Base-by-base conservation (phyloP, 2,888 invertebrate genomes). In the Tenthredo amoena region DNA sequence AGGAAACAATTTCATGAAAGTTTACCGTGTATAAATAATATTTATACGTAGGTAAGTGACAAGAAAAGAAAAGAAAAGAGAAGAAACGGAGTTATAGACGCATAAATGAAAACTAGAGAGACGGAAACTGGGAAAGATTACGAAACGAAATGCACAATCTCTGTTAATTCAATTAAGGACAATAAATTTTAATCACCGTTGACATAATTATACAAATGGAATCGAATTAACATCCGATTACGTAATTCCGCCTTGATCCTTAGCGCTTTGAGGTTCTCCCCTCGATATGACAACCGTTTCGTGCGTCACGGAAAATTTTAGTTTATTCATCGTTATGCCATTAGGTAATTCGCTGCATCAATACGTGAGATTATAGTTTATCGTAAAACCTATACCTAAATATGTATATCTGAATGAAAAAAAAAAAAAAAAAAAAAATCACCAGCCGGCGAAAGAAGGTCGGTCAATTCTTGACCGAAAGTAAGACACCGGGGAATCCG, bases 401-500 rank as follows among this genome's bases (percentile, higher is more conserved):
- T 1, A 68, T 68, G 37, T 1, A 68, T 68, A 18, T 34, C 12
- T 18, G 18, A 43, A 21, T 43, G 21, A 74, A 10, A 10, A 71
- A 18, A 26, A 68, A 68, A 68, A 71, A 71, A 74, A 10, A 10
- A 71, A 18, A 26, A 68, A 68, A 68, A 71, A 71, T 31, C 10
- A 10, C 6, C 72, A 43, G 43, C 9, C 21, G 10, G 1, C n/a
- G 10, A 74, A 43, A 74, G 10, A 43, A 74, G 43, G 72, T 12
- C 43, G 43, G 5, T 74, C 12, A 26, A 26, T 74, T 31, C 34
- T 18, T 26, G 43, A 74, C 43, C 21, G 77, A 55, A 77, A 50
- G 50, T 77, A 50, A 77, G 77, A 15, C 77, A 55, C 18, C 9
- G 31, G 77, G 55, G 77, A 77, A 77, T 34, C 77, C 77, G 5